phyloP scores from a whole-genome alignment of 2,113 vertebrate genomes.

The Pelodiscus sinensis region DNA sequence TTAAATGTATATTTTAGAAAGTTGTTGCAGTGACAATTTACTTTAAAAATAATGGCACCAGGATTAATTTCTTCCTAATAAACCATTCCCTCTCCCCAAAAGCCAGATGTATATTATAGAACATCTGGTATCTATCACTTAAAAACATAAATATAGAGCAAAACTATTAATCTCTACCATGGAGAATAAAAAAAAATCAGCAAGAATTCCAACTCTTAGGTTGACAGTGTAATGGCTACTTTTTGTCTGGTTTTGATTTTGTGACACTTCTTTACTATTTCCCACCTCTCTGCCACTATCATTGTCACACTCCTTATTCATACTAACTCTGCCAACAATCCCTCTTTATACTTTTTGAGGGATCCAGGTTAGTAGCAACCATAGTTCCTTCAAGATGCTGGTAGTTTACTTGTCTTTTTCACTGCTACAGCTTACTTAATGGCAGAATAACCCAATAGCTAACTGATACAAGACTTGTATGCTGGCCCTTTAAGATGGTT shows the following conservation, averaged over 20 bases:
- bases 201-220: constrained; percentile 6
- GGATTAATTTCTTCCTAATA: constrained; percentile 10
- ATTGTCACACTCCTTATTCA: neutral
- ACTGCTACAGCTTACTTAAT: neutral
- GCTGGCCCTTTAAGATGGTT: neutral
- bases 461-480: neutral
- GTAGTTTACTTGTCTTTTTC: neutral
- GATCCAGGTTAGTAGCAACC: neutral
- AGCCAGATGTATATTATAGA: neutral
- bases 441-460: neutral
- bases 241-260: neutral
- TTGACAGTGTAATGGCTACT: neutral
- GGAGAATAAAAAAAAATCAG: neutral
- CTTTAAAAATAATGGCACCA: neutral
- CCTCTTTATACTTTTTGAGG: neutral
- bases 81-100: neutral
- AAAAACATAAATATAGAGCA: neutral
- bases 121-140: neutral
- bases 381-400: neutral
- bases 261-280: neutral
- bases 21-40: neutral
- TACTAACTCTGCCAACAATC: neutral
- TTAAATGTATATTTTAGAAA: neutral
- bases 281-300: neutral
- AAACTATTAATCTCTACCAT: neutral